Evolutionary conservation across 2,888 invertebrate genomes (phyloP).

Genomic region (Tiliacea aurago): DNA sequence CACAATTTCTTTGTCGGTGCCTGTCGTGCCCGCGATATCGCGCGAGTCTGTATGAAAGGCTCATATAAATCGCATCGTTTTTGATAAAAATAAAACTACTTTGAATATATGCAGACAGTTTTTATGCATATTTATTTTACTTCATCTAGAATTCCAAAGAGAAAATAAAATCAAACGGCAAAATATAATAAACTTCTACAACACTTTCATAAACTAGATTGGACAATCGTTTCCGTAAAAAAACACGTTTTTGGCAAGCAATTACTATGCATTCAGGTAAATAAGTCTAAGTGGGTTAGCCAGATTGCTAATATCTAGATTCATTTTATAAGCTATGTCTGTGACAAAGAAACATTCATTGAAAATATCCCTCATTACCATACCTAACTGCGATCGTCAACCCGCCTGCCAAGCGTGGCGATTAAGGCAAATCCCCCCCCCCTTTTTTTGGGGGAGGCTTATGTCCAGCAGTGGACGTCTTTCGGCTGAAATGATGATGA

Average conservation of each 20-base stretch:
- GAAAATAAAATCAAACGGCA: background rate
- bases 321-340: background rate
- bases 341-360: background rate
- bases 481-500: too few species aligned
- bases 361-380: background rate
- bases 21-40: too few species aligned
- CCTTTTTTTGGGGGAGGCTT: too few species aligned
- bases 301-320: background rate
- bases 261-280: constrained; percentile 18
- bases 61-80: too few species aligned
- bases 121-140: background rate
- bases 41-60: too few species aligned
- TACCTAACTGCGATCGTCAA: too few species aligned
- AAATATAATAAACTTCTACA: background rate
- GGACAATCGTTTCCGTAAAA: background rate
- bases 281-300: background rate
- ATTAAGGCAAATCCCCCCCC: too few species aligned
- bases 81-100: background rate
- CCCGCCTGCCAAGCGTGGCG: too few species aligned
- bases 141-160: background rate
- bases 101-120: background rate
- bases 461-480: too few species aligned
- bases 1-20: too few species aligned
- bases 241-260: background rate
- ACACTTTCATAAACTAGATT: background rate